These are phyloP conservation scores for Podabrus alpinus DNA, from an alignment of 2,888 invertebrate genomes.

Conservation along the genomic window DNA sequence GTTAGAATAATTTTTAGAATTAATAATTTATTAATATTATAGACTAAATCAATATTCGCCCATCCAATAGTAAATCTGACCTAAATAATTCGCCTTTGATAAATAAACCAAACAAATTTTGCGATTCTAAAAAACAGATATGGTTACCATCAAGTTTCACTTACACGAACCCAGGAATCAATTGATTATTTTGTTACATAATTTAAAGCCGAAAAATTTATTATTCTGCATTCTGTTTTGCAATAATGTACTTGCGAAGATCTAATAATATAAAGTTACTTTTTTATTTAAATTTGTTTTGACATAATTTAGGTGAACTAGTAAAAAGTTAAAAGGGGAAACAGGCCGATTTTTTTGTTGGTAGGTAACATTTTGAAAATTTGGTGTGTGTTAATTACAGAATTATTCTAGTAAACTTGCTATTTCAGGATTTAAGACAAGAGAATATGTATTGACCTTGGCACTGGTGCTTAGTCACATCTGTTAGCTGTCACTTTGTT, in stretches of 20 bases:
- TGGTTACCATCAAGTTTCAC: background rate
- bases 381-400: slow-evolving; percentile 21
- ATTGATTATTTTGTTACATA: background rate
- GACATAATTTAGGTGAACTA: background rate
- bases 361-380: slow-evolving; percentile 34
- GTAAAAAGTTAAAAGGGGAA: slow-evolving; percentile 8
- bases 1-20: too few species aligned
- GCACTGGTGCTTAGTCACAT: slow-evolving; percentile 24
- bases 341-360: slow-evolving; percentile 21
- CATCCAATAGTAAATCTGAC: too few species aligned
- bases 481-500: slow-evolving; percentile 29
- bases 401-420: slow-evolving; percentile 35
- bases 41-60: too few species aligned
- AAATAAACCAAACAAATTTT: background rate
- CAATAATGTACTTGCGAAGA: slow-evolving; percentile 12
- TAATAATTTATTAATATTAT: too few species aligned
- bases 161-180: background rate
- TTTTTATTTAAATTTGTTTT: background rate
- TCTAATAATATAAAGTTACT: background rate
- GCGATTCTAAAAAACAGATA: background rate
- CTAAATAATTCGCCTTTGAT: too few species aligned
- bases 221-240: slow-evolving; percentile 31
- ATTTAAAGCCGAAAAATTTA: background rate
- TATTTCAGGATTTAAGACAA: slow-evolving; percentile 38
- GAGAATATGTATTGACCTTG: slow-evolving; percentile 26